Base-by-base conservation (phyloP, 1,140 invertebrate species). In the Aphelinus certus region DNA sequence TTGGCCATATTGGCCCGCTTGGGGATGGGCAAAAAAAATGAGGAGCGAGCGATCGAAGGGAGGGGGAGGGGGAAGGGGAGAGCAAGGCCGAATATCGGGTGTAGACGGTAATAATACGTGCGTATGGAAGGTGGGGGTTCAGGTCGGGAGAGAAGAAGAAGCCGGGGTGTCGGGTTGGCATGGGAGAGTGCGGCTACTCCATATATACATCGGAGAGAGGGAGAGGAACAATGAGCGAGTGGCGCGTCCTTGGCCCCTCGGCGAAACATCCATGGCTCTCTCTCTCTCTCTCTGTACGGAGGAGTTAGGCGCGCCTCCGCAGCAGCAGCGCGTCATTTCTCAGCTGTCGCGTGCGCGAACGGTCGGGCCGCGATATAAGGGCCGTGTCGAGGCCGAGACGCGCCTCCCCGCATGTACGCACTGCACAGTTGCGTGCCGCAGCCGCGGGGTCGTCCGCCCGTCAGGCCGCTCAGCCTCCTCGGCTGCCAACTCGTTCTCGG, bases 161-260 rank as follows among this genome's bases (percentile, higher is more conserved):
- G 26, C 26, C 26, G 26, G 26, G 26, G 26, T 26, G 26, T 26
- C 26, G 26, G 26, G 26, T 26, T 26, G 26, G 26, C 26, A 26
- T 26, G 26, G 26, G 26, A 26, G 1, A 47, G 10, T 2, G 26
- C 49, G n/a, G 6, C 48, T 65, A 53, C 49, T 42, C 46, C 45
- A 9, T 48, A 26, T 63, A 63, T 47, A 63, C 45, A 63, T 46
- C 61, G 2, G 7, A 53, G 57, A 7, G n/a, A 7, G 51, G 71
- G 45, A 56, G 63, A 58, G 4, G 46, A n/a, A 63, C 3, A 63
- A 46, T 6, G 61, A 63, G 61, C 3, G 61, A 5, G 58, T 4
- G 5, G 3, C 9, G 7, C 66, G 66, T 2, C 66, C 66, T 68
- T 68, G 66, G 66, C 66, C 66, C 55, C 49, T n/a, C 53, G 53